These are phyloP conservation scores for Ips nitidus DNA, from an alignment of 1,140 invertebrate genomes.

Conservation along the genomic window DNA sequence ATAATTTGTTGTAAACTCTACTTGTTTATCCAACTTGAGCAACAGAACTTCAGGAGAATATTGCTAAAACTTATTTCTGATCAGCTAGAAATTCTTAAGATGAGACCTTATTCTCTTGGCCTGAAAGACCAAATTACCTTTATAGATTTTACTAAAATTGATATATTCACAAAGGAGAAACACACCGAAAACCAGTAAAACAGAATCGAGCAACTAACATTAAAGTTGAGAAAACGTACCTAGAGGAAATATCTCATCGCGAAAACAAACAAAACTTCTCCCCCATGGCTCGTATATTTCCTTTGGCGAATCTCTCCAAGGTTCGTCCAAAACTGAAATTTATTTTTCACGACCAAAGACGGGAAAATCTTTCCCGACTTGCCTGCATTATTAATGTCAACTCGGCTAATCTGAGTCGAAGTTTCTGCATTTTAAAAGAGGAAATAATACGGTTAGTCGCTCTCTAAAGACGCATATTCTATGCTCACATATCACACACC, in stretches of 20 bases:
- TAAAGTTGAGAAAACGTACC: background rate
- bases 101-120: too few species aligned
- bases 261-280: constrained; percentile 24
- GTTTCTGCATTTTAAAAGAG: constrained; percentile 29
- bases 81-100: too few species aligned
- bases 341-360: constrained; percentile 30
- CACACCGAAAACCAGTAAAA: too few species aligned
- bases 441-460: constrained; percentile 25
- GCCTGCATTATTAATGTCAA: constrained; percentile 29
- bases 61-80: too few species aligned
- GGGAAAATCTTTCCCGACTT: constrained; percentile 28
- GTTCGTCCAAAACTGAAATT: constrained; percentile 13
- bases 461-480: constrained; percentile 18
- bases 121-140: too few species aligned
- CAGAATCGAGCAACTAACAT: background rate
- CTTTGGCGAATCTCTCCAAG: constrained; percentile 22
- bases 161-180: too few species aligned
- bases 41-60: too few species aligned
- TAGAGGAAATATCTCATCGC: constrained; percentile 9
- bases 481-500: too few species aligned
- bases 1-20: too few species aligned
- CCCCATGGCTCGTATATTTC: constrained; percentile 23
- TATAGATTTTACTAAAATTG: too few species aligned
- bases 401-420: constrained; percentile 27
- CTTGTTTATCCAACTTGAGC: too few species aligned